These are phyloP conservation scores for Onthophagus taurus DNA, from an alignment of 1,140 invertebrate species.

Conservation along the genomic window DNA sequence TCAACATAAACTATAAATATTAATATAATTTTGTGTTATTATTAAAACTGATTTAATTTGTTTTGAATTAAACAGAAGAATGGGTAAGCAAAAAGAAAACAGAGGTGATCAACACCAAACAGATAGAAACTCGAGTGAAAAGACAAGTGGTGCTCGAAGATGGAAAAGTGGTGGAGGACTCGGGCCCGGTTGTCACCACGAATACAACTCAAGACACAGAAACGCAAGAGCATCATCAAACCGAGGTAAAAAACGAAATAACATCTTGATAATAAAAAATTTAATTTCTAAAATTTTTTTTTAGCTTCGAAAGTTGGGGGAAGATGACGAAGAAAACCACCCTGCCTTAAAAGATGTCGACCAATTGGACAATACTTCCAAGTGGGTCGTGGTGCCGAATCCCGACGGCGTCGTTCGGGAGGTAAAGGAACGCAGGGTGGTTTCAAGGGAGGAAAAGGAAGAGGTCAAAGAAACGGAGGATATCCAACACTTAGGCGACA, in stretches of 20 bases:
- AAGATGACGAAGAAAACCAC: conserved; percentile 32
- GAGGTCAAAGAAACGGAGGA: conserved; percentile 73
- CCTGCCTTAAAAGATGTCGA: too few relatives aligned
- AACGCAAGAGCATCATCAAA: conserved; percentile 75
- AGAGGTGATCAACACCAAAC: conserved; percentile 76
- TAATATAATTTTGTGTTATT: too few relatives aligned
- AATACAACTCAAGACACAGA: conserved; percentile 81
- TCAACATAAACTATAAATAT: too few relatives aligned
- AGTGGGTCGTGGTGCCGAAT: conserved; percentile 52
- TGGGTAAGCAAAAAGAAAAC: conserved; percentile 81
- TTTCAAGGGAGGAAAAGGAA: conserved; percentile 73
- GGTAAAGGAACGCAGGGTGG: conserved; percentile 65
- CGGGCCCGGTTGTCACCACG: conserved; percentile 79
- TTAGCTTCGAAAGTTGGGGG: conserved; percentile 36
- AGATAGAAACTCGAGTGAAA: conserved; percentile 82
- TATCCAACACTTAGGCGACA: conserved; percentile 68
- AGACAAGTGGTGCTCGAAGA: conserved; percentile 82
- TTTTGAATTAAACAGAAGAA: conserved; percentile 56
- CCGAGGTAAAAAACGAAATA: conserved; percentile 50
- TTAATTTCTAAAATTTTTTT: conserved; percentile 12
- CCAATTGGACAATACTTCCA: conserved; percentile 38
- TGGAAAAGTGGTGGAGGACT: conserved; percentile 79
- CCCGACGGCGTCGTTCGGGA: conserved; percentile 67
- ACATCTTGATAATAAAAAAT: neutral
- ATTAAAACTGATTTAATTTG: neutral